Percentiles rank a stretch among this genome's conserved stretches.
Evolutionary conservation across 2,113 vertebrate species (phyloP).

Genomic region (Dicentrarchus labrax): DNA sequence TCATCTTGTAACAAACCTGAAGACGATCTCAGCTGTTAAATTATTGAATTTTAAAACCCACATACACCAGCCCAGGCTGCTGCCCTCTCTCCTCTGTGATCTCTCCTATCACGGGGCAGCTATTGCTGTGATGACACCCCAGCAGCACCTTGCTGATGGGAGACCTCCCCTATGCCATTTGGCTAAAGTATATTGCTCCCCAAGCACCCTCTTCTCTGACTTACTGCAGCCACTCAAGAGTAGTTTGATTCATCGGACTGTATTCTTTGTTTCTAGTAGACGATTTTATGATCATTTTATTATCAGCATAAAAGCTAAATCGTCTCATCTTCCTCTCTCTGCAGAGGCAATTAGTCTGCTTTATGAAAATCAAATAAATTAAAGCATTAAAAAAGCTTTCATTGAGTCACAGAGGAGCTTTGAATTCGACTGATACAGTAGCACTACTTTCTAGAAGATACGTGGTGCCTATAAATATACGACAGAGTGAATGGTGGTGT

Average conservation of each 20-base stretch:
- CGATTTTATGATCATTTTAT: conserved; percentile 68
- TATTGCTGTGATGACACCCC: conserved; percentile 46
- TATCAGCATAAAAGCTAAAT: conserved; percentile 61
- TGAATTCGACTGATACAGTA: conserved; percentile 13
- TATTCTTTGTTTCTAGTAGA: conserved; percentile 61
- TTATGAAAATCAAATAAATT: conserved; percentile 70
- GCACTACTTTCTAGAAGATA: conserved; percentile 21
- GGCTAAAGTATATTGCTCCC: conserved; percentile 56
- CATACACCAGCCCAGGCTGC: background rate
- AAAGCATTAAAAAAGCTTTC: conserved; percentile 56
- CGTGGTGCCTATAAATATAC: conserved; percentile 24
- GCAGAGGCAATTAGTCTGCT: conserved; percentile 60
- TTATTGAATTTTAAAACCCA: conserved; percentile 12
- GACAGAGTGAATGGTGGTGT: conserved; percentile 35
- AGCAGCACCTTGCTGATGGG: conserved; percentile 37
- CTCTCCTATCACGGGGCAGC: conserved; percentile 23
- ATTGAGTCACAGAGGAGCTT: conserved; percentile 42
- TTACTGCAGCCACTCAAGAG: conserved; percentile 48
- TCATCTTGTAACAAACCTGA: background rate
- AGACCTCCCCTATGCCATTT: conserved; percentile 36
- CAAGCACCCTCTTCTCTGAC: conserved; percentile 41
- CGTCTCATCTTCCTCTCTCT: conserved; percentile 51
- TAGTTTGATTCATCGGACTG: conserved; percentile 56
- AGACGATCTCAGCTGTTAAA: conserved; percentile 33
- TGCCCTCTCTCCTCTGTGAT: conserved; percentile 28